Conservation (phyloP, 2,888 invertebrate species). For the Andrena dorsata region DNA sequence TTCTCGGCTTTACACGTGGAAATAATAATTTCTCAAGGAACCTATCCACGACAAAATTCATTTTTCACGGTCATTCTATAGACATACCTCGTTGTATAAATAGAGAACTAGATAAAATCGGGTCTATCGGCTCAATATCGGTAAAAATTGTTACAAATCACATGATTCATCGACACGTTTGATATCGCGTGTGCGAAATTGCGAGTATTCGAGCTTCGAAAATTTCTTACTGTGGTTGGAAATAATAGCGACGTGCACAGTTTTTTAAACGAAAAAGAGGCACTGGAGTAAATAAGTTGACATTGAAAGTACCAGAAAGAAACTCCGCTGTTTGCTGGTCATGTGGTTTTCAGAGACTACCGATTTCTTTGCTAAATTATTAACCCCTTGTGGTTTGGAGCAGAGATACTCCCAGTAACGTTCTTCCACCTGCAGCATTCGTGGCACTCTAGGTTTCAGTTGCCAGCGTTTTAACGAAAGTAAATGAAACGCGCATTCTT, state of each 20-base stretch:
- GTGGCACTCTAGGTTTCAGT: neutral
- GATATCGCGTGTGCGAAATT: neutral
- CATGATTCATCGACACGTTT: neutral
- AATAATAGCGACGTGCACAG: neutral
- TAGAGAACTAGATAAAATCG: neutral
- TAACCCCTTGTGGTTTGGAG: neutral
- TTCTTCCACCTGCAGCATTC: neutral
- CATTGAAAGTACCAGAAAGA: neutral
- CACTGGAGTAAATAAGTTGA: neutral
- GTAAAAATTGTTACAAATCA: neutral
- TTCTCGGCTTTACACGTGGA: neutral
- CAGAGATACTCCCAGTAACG: neutral
- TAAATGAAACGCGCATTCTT: conserved; percentile 3
- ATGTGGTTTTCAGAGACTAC: neutral
- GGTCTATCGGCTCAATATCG: neutral
- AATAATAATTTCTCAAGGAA: neutral
- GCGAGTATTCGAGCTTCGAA: neutral
- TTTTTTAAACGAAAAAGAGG: neutral
- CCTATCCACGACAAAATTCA: neutral
- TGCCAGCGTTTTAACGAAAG: neutral
- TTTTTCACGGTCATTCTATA: neutral
- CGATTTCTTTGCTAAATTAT: conserved; percentile 4
- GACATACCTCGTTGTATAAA: neutral
- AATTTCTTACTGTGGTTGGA: neutral
- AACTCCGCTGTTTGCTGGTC: neutral